phyloP scores from a whole-genome alignment of 2,113 vertebrate genomes.

The Casuarius casuarius region DNA sequence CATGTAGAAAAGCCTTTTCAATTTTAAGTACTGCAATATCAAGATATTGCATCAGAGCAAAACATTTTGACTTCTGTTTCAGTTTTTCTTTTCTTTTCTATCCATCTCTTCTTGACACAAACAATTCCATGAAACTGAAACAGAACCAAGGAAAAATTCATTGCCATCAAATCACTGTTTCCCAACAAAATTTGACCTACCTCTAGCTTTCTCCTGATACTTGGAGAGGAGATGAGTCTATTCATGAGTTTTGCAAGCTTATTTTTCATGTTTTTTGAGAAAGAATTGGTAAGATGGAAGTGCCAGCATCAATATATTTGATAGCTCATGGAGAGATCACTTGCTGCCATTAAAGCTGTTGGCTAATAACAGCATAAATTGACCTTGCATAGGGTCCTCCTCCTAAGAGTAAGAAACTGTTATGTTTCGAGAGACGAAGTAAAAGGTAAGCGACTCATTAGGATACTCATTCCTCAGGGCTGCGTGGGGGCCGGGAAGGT shows the following conservation, averaged over 20 bases:
- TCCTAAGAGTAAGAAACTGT: neutral
- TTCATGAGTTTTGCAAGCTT: conserved; percentile 5
- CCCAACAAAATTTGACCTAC: neutral
- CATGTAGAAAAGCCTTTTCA: conserved; percentile 27
- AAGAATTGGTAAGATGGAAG: neutral
- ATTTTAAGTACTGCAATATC: conserved; percentile 30
- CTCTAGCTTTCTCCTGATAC: neutral
- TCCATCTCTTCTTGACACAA: conserved; percentile 30
- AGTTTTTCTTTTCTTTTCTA: conserved; percentile 33
- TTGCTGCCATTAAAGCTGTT: conserved; percentile 9
- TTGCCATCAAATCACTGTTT: neutral
- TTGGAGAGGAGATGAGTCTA: neutral
- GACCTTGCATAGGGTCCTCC: neutral
- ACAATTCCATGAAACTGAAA: conserved; percentile 21
- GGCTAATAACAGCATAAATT: neutral
- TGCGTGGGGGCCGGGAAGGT: neutral
- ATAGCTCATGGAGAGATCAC: neutral
- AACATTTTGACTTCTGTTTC: conserved; percentile 33
- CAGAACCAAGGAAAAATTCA: conserved; percentile 13
- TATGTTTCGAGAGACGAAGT: neutral
- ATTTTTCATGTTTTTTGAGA: neutral
- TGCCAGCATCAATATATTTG: neutral
- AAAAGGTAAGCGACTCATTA: neutral
- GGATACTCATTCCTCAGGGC: neutral
- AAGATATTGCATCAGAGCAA: conserved; percentile 29